A percentile compares a stretch with the other conserved stretches of the same genome.
Evolutionary conservation across 1,140 invertebrate genomes (phyloP).

Genomic region (Nautilus pompilius): DNA sequence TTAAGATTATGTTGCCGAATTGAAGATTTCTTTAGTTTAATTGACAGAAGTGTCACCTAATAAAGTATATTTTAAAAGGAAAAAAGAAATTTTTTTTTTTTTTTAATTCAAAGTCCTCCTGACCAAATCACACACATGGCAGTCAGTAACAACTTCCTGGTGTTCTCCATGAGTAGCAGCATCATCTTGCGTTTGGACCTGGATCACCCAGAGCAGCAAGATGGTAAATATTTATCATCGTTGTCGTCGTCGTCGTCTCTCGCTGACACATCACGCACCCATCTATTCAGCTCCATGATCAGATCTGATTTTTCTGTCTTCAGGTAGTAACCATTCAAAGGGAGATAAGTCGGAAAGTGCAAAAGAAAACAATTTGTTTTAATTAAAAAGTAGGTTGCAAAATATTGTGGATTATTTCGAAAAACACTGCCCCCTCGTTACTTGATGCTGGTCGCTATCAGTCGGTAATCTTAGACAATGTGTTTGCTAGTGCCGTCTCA

Average conservation of each 20-base stretch:
- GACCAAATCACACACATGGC: constrained; percentile 75
- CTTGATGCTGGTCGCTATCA: no score
- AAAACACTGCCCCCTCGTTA: no score
- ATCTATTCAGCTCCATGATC: no score
- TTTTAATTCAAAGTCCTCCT: constrained; percentile 73
- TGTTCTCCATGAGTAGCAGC: constrained; percentile 80
- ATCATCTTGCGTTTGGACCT: constrained; percentile 78
- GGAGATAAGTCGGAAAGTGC: not conserved
- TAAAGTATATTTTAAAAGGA: constrained; percentile 57
- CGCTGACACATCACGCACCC: no score
- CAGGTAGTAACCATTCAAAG: not conserved
- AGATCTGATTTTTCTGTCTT: not conserved
- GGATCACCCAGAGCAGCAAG: constrained; percentile 70
- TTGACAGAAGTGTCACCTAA: not conserved
- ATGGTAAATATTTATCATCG: constrained; percentile 62
- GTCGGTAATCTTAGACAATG: no score
- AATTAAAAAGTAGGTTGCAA: not conserved
- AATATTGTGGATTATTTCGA: not conserved
- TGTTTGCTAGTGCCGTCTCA: no score
- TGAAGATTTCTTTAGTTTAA: not conserved
- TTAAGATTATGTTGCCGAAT: not conserved
- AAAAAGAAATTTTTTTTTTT: constrained; percentile 57
- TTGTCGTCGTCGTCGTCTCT: no score
- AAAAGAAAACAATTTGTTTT: not conserved
- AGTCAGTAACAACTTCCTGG: constrained; percentile 77